Base-by-base conservation (phyloP, 2,797 vertebrate species). In the Tapirus indicus region DNA sequence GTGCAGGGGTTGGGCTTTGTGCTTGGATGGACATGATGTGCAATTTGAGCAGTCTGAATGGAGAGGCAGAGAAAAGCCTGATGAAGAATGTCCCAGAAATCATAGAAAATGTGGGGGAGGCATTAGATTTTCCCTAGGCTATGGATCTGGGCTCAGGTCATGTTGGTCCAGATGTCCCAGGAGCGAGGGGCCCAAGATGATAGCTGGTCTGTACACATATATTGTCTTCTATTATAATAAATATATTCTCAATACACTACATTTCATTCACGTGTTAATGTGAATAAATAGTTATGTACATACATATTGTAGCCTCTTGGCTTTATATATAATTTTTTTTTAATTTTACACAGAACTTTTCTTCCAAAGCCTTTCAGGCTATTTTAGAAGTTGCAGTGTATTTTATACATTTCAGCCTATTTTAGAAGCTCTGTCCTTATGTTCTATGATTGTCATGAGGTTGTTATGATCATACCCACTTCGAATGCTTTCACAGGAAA, bases 401-500 rank as follows among this genome's bases (percentile, higher is more conserved):
- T 96, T 94, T 95, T 97, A 92, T 88, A 80, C 64, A 94, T 79
- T 91, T 92, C 66, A 41, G 60, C n/a, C 60, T 90, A 38, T 84
- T 96, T 95, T 97, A 87, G 75, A 96, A 52, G 35, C 6, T 64
- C 38, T 44, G 84, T 89, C 44, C 21, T 66, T 87, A 88, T 89
- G 54, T 96, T 94, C 93, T 91, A 69, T 91, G 87, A 95, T 93
- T 96, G 80, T 93, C 77, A 79, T 10, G 2, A 52, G 12, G 60
- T 88, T 88, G 77, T 84, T 93, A 93, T 78, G 32, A 88, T 49
- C 64, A 95, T 80, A 49, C 21, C 71, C 77, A 84, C 58, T 27
- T 80, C 6, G 11, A 94, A 29, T 94, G 49, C 69, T 92, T 93
- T 89, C 92, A 92, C 89, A 95, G 95, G 92, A 98, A 96, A 96